Base-by-base conservation (phyloP, 2,888 invertebrate genomes). In the Idaea dimidiata region DNA sequence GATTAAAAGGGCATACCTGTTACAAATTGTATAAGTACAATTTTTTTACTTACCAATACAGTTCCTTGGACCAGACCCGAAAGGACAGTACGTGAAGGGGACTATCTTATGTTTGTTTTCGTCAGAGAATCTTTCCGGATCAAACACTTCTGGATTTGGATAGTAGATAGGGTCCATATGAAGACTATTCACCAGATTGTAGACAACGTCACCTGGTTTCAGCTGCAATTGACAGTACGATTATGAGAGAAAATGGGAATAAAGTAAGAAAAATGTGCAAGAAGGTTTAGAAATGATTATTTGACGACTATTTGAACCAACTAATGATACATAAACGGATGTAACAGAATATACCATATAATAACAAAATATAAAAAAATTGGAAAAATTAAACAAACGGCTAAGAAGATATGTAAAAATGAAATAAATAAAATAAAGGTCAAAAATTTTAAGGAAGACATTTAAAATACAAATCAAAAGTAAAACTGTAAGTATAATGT, bases 1-100 rank as follows among this genome's bases (percentile, higher is more conserved):
- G n/a, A n/a, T n/a, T n/a, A n/a, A n/a, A n/a, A n/a, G n/a, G n/a
- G n/a, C n/a, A n/a, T n/a, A n/a, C n/a, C n/a, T n/a, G n/a, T n/a
- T n/a, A n/a, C n/a, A n/a, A n/a, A n/a, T n/a, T n/a, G n/a, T n/a
- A n/a, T 14, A 14, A 43, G 43, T 43, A 7, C 14, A 10, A 10
- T 14, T 14, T 14, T n/a, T 43, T 2, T 1, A 17, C 77, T 79
- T 72, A 89, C 93, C 94, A 56, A 94, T 91, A 67, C 94, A 94
- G 70, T 81, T 88, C 56, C 94, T 87, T 0, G 94, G 94, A 0
- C 94, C 94, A 7, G 80, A 70, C 5, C 94, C 94, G 67, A 94
- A 94, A 0, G 94, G 94, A 73, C 93, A 73, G 68, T 83, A 94
- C 0, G 91, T 87, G 65, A 86, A 91, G 0, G 93, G 90, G 63